Percentiles rank a stretch among this genome's conserved stretches.
phyloP scores from a whole-genome alignment of 2,797 vertebrate species.

The Siniperca scherzeri region DNA sequence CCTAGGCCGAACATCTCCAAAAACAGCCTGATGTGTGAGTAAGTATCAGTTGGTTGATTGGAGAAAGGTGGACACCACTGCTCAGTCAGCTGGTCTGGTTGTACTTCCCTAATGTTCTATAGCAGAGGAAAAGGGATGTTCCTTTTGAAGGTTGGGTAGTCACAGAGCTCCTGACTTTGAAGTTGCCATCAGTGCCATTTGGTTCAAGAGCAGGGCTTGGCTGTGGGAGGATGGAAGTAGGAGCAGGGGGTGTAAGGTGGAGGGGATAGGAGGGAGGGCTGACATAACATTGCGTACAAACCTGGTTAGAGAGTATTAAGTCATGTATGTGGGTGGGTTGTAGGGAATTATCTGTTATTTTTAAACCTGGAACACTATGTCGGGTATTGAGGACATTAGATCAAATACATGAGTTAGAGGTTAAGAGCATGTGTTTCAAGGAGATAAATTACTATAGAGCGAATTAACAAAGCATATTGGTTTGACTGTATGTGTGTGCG shows the following conservation, averaged over 20 bases:
- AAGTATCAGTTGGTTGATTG: conserved; percentile 24
- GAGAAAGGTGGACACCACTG: conserved; percentile 21
- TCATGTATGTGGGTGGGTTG: conserved; percentile 62
- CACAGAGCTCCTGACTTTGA: conserved; percentile 65
- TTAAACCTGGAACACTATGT: conserved; percentile 64
- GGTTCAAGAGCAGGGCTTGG: conserved; percentile 48
- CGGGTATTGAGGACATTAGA: conserved; percentile 60
- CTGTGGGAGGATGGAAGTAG: conserved; percentile 31
- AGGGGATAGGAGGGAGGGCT: conserved; percentile 42
- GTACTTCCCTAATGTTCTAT: conserved; percentile 29
- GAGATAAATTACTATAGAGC: conserved; percentile 68
- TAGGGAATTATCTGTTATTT: conserved; percentile 76
- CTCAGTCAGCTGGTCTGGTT: conserved; percentile 16
- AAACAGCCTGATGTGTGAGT: conserved; percentile 9
- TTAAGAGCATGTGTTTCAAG: conserved; percentile 70
- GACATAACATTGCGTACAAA: conserved; percentile 54
- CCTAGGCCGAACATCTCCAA: conserved; percentile 44
- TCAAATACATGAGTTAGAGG: conserved; percentile 72
- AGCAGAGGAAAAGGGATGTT: conserved; percentile 25
- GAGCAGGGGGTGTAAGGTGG: conserved; percentile 14
- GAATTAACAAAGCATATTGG: conserved; percentile 52
- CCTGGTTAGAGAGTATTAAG: conserved; percentile 60
- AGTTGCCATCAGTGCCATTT: conserved; percentile 69
- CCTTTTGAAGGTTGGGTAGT: conserved; percentile 40
- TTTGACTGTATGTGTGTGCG: conserved; percentile 42